A percentile compares a stretch with the other conserved stretches of the same genome.
Conservation (phyloP, 2,888 invertebrate genomes). For the Caenorhabditis angaria region DNA sequence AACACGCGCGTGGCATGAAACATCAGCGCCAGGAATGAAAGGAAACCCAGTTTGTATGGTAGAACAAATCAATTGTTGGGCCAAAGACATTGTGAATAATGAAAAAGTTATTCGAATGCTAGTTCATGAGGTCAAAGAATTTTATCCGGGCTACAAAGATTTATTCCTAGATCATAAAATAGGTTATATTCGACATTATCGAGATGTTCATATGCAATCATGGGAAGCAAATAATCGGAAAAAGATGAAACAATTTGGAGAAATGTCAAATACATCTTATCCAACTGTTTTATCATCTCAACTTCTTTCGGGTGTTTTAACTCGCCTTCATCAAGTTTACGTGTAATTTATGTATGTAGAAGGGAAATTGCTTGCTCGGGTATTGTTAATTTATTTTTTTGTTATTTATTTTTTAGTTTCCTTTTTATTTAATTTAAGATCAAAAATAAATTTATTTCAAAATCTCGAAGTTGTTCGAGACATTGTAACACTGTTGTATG, state of each 20-base stretch:
- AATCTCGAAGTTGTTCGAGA: not conserved
- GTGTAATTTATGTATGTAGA: constrained; percentile 1
- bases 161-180: constrained; percentile 27
- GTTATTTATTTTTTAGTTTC: constrained; percentile 5
- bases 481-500: not conserved
- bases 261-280: constrained; percentile 33
- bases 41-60: constrained; percentile 22
- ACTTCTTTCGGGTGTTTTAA: constrained; percentile 26
- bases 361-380: not conserved
- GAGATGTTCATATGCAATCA: constrained; percentile 37
- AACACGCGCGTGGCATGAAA: constrained; percentile 38
- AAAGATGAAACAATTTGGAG: constrained; percentile 23
- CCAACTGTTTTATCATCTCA: constrained; percentile 11
- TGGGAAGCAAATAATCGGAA: constrained; percentile 34
- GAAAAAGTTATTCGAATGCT: constrained; percentile 37
- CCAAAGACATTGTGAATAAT: constrained; percentile 35
- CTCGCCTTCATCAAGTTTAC: constrained; percentile 30
- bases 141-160: constrained; percentile 36
- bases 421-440: not conserved
- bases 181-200: constrained; percentile 40
- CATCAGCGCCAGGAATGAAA: constrained; percentile 32
- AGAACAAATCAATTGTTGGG: constrained; percentile 39
- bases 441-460: not conserved
- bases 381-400: constrained; percentile 2
- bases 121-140: constrained; percentile 35